Evolutionary conservation across 2,113 vertebrate species (phyloP).

Genomic region (Albula glossodonta): DNA sequence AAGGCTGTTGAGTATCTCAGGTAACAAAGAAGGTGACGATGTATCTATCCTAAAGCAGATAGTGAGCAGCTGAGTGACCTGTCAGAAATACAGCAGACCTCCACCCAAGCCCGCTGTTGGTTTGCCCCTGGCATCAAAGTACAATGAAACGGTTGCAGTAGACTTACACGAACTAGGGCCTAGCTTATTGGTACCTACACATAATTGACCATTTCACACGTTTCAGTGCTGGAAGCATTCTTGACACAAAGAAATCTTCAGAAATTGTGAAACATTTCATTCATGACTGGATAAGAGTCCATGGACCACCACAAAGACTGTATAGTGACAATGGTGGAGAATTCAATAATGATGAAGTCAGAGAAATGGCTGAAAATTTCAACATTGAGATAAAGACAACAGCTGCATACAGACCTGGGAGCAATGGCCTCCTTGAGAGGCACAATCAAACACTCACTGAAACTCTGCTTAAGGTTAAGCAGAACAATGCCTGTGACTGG

Average conservation of each 20-base stretch:
- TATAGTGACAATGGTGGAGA: slow-evolving; percentile 14
- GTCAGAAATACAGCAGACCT: slow-evolving; percentile 10
- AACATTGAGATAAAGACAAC: slow-evolving; percentile 33
- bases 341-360: no score
- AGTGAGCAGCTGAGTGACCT: slow-evolving; percentile 33
- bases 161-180: slow-evolving; percentile 33
- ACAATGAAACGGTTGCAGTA: slow-evolving; percentile 41
- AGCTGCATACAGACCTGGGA: slow-evolving; percentile 27
- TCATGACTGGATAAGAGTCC: slow-evolving; percentile 29
- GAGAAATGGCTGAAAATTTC: slow-evolving; percentile 34
- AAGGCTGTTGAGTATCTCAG: background rate
- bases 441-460: no score
- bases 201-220: slow-evolving; percentile 35
- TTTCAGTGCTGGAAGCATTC: slow-evolving; percentile 27
- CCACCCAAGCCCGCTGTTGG: slow-evolving; percentile 22
- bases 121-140: slow-evolving; percentile 21
- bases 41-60: background rate
- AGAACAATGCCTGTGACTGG: slow-evolving; percentile 28
- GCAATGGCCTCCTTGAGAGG: slow-evolving; percentile 25
- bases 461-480: no score
- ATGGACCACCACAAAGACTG: slow-evolving; percentile 21
- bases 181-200: slow-evolving; percentile 30
- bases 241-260: slow-evolving; percentile 25
- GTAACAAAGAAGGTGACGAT: slow-evolving; percentile 7
- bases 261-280: slow-evolving; percentile 36